Conservation (phyloP, 2,113 vertebrate species). For the Arvicanthis niloticus region DNA sequence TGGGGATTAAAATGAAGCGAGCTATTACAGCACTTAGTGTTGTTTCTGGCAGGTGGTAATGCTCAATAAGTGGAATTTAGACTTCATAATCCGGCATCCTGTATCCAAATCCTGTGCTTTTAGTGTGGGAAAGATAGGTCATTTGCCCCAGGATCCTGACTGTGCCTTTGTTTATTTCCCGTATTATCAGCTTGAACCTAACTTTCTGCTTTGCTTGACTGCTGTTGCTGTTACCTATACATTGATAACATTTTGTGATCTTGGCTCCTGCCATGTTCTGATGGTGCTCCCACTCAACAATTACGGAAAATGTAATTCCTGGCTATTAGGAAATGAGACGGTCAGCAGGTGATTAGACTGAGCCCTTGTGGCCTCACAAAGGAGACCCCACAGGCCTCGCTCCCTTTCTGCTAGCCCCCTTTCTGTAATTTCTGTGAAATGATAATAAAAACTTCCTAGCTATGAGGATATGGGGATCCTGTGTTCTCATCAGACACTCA, state of each 20-base stretch:
- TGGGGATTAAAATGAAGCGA: constrained; percentile 34
- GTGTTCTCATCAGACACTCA: neutral
- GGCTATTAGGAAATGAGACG: neutral
- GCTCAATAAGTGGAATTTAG: neutral
- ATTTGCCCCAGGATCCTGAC: neutral
- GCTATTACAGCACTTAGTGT: neutral
- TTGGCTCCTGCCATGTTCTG: neutral
- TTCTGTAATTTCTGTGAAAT: neutral
- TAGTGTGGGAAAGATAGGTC: neutral
- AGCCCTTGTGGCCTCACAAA: neutral
- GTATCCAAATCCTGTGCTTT: neutral
- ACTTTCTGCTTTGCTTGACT: neutral
- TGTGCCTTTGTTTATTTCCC: neutral
- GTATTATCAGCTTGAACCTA: neutral
- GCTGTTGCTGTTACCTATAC: neutral
- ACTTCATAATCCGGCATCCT: neutral
- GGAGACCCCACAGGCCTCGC: neutral
- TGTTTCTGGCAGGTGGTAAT: neutral
- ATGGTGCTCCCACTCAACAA: neutral
- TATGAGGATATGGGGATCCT: neutral
- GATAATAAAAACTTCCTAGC: neutral
- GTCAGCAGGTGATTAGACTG: neutral
- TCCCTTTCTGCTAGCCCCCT: no score
- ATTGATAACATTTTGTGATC: neutral
- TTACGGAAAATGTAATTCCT: neutral